Evolutionary conservation across 1,140 invertebrate genomes (phyloP).

Genomic region (Arion vulgaris): DNA sequence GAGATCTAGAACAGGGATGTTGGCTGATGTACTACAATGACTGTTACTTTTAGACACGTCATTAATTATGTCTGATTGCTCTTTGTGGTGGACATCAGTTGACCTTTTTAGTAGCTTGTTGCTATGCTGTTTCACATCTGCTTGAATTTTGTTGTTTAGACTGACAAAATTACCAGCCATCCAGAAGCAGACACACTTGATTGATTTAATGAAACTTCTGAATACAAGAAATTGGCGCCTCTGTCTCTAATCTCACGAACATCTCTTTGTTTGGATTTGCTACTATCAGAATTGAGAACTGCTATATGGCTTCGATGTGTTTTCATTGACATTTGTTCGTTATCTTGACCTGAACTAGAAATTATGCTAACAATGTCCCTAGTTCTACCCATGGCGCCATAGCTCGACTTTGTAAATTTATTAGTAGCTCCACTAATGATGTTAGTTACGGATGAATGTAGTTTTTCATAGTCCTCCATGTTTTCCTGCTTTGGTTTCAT

Average conservation of each 20-base stretch:
- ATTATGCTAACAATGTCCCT: neutral
- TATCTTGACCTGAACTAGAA: neutral
- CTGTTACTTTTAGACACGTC: neutral
- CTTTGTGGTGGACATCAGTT: neutral
- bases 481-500: neutral
- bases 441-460: neutral
- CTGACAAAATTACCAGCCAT: neutral
- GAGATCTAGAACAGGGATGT: neutral
- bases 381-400: neutral
- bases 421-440: neutral
- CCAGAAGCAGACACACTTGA: neutral
- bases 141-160: neutral
- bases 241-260: neutral
- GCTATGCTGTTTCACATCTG: neutral
- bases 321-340: neutral
- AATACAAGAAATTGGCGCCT: neutral
- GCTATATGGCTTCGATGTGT: neutral
- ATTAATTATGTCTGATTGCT: neutral
- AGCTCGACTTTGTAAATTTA: neutral
- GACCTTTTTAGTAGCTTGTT: neutral
- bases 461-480: neutral
- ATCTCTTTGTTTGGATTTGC: neutral
- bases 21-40: neutral
- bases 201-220: neutral
- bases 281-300: neutral